These are phyloP conservation scores for Phycodurus eques DNA, from an alignment of 2,113 vertebrate genomes.

Conservation along the genomic window DNA sequence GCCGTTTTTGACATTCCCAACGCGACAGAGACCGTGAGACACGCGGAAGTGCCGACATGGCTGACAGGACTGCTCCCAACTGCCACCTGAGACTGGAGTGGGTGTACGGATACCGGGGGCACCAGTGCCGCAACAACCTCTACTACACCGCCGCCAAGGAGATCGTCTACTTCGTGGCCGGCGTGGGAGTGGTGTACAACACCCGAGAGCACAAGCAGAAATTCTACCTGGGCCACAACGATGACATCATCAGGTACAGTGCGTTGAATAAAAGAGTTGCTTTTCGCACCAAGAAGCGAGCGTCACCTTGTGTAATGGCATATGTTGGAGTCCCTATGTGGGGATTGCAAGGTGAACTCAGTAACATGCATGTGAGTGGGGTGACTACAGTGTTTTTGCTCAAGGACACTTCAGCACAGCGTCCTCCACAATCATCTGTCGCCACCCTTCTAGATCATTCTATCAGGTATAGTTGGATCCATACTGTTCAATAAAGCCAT, in stretches of 20 bases:
- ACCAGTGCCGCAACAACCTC: constrained; percentile 99
- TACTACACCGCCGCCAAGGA: constrained; percentile 97
- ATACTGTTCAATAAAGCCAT: not conserved
- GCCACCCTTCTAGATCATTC: not conserved
- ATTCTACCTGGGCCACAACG: constrained; percentile 98
- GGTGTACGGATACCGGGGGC: constrained; percentile 97
- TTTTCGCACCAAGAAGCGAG: constrained; percentile 59
- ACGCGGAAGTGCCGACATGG: constrained; percentile 81
- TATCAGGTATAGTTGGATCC: not conserved
- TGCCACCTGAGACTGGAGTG: constrained; percentile 97
- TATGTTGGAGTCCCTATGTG: constrained; percentile 11
- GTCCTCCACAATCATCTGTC: not conserved
- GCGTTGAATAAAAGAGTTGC: constrained; percentile 1
- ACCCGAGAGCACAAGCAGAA: constrained; percentile 97
- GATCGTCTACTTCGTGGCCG: constrained; percentile 96
- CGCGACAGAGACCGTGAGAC: constrained; percentile 57
- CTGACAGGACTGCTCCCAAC: constrained; percentile 93
- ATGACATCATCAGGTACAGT: constrained; percentile 97
- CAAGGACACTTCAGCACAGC: constrained; percentile 29
- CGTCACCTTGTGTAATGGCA: constrained; percentile 58
- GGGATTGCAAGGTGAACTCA: not conserved
- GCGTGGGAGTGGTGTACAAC: constrained; percentile 96
- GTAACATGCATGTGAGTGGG: constrained; percentile 8
- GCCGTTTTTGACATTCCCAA: constrained; percentile 57
- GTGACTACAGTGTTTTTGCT: constrained; percentile 3